Evolutionary conservation across 2,888 invertebrate species (phyloP).

Genomic region (Clitarchus hookeri): DNA sequence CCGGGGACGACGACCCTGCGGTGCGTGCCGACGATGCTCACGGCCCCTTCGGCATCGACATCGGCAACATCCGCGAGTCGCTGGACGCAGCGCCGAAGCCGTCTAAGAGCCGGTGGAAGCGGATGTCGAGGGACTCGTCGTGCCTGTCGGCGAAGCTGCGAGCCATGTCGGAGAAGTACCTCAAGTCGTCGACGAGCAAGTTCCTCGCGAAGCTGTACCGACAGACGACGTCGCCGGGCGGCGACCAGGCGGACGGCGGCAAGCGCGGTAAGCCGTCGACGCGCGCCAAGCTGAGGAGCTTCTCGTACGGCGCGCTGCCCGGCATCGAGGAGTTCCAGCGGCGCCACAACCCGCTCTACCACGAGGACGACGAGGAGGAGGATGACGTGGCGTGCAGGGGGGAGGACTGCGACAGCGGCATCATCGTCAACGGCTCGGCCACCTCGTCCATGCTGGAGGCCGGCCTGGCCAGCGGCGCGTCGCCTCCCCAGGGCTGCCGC

Average conservation of each 20-base stretch:
- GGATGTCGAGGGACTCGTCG: slow-evolving; percentile 48
- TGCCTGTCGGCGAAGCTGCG: slow-evolving; percentile 71
- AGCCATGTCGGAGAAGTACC: slow-evolving; percentile 74
- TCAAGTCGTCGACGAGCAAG: slow-evolving; percentile 70
- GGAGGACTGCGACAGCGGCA: slow-evolving; percentile 72
- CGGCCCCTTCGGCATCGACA: slow-evolving; percentile 7
- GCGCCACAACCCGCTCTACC: slow-evolving; percentile 63
- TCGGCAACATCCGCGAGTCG: slow-evolving; percentile 7
- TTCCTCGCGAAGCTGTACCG: slow-evolving; percentile 70
- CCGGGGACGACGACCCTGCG: neutral
- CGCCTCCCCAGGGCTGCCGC: neutral
- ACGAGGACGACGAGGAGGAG: slow-evolving; percentile 46
- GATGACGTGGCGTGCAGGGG: slow-evolving; percentile 28
- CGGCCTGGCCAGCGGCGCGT: neutral
- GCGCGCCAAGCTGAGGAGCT: slow-evolving; percentile 62
- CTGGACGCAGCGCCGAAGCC: slow-evolving; percentile 42
- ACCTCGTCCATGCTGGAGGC: slow-evolving; percentile 66
- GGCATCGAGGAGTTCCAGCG: slow-evolving; percentile 70
- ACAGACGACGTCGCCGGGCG: slow-evolving; percentile 46
- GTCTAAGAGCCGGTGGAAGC: slow-evolving; percentile 45
- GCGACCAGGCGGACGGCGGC: slow-evolving; percentile 43
- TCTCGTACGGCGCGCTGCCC: slow-evolving; percentile 75
- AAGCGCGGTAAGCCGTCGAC: slow-evolving; percentile 51
- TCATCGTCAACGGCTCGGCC: slow-evolving; percentile 72
- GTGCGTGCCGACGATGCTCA: neutral